Evolutionary conservation across 1,140 invertebrate species (phyloP).

Genomic region (Trichonephila clavipes): DNA sequence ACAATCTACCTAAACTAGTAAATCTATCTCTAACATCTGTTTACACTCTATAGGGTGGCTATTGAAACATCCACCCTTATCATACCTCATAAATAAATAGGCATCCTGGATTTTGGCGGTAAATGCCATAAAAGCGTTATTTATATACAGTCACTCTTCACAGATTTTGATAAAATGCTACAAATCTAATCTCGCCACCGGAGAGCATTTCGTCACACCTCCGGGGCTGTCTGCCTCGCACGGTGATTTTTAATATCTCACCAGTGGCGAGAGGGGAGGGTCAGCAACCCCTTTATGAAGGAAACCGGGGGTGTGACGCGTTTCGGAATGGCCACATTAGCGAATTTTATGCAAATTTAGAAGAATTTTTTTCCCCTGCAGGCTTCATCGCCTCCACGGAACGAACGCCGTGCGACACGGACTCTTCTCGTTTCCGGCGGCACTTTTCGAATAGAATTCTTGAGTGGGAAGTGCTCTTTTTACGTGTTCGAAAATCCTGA

Average conservation of each 20-base stretch:
- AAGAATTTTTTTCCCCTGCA: not conserved
- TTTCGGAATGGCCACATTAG: conserved; percentile 44
- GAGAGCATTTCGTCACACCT: conserved; percentile 4
- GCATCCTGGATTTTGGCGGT: not conserved
- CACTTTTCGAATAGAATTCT: not conserved
- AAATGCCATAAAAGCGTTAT: not conserved
- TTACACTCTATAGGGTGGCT: too few species aligned
- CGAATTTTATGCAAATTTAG: conserved; percentile 36
- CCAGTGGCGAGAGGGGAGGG: not conserved
- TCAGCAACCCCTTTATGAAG: not conserved
- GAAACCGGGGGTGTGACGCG: conserved; percentile 34
- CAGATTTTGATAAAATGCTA: not conserved
- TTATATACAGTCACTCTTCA: not conserved
- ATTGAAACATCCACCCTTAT: too few species aligned
- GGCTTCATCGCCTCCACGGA: not conserved
- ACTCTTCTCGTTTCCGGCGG: not conserved
- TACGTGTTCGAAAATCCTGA: not conserved
- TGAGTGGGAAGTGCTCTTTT: not conserved
- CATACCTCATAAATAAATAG: not conserved
- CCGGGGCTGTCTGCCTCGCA: not conserved
- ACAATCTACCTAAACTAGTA: too few species aligned
- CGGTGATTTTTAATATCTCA: not conserved
- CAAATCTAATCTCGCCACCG: conserved; percentile 1
- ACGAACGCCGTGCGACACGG: not conserved
- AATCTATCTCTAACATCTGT: too few species aligned